phyloP scores from a whole-genome alignment of 2,797 vertebrate genomes.

The Melanotaenia nigrans region DNA sequence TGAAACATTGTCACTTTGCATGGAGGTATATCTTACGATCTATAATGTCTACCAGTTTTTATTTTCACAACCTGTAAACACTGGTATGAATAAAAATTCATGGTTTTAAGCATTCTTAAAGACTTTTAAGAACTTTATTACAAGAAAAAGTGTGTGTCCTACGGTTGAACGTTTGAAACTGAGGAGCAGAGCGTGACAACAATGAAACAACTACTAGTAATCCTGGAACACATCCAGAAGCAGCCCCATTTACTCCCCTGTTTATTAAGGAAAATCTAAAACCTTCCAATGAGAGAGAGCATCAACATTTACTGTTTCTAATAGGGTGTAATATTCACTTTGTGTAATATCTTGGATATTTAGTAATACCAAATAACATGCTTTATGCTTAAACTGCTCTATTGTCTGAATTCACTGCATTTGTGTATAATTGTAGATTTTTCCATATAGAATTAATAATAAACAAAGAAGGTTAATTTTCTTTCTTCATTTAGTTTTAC shows the following conservation, averaged over 20 bases:
- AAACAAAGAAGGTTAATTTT: conserved; percentile 22
- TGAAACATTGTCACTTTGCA: too few relatives aligned
- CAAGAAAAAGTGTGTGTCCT: background rate
- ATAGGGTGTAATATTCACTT: background rate
- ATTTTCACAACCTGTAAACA: too few relatives aligned
- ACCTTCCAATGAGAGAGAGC: background rate
- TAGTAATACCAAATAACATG: conserved; percentile 2
- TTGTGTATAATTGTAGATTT: background rate
- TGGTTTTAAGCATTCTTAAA: too few relatives aligned
- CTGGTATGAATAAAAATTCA: too few relatives aligned
- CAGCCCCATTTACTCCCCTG: background rate
- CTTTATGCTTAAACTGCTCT: background rate
- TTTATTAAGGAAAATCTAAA: background rate
- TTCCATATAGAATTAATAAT: conserved; percentile 15
- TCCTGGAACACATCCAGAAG: conserved; percentile 1
- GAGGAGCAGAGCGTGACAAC: background rate
- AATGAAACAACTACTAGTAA: conserved; percentile 1
- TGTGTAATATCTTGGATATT: conserved; percentile 18
- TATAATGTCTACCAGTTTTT: too few relatives aligned
- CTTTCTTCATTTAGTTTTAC: conserved; percentile 12
- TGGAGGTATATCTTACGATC: too few relatives aligned
- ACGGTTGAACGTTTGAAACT: background rate
- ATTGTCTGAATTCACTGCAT: conserved; percentile 14
- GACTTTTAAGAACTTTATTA: background rate
- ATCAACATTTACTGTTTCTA: conserved; percentile 3